Percentiles rank a stretch among this genome's conserved stretches.
These are phyloP conservation scores for Pterobdella sp. DNA, from an alignment of 2,888 invertebrate genomes.

Conservation along the genomic window DNA sequence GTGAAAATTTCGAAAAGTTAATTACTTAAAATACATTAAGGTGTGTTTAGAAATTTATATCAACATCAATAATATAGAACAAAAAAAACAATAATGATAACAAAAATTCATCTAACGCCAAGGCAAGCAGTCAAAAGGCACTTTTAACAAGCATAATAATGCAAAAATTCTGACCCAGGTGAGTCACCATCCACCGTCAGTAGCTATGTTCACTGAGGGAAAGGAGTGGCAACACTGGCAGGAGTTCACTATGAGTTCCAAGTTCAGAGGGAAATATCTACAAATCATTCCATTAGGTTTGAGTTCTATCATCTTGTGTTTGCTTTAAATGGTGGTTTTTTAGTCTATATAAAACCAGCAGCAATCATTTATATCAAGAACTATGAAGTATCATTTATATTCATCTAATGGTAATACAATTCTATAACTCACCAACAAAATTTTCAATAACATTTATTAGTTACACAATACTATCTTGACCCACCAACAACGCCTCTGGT, in stretches of 20 bases:
- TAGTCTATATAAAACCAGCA: no score
- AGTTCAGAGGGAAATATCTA: conserved; percentile 96
- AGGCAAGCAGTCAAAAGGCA: no score
- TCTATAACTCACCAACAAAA: no score
- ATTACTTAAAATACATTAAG: no score
- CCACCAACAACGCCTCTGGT: background rate
- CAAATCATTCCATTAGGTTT: conserved; percentile 60
- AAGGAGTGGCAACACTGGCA: conserved; percentile 88
- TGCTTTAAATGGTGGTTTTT: background rate
- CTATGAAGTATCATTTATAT: no score
- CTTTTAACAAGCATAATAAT: no score
- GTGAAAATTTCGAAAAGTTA: no score
- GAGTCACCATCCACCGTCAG: conserved; percentile 97
- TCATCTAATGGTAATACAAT: no score
- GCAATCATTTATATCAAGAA: no score
- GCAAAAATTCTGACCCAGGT: conserved; percentile 56
- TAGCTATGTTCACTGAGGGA: conserved; percentile 89
- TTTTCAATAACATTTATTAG: no score
- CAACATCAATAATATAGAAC: background rate
- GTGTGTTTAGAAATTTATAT: background rate
- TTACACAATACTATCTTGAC: background rate
- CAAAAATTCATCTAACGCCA: no score
- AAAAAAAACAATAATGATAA: no score
- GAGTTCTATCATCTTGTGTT: background rate
- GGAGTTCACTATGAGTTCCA: conserved; percentile 98